Percentiles rank a stretch among this genome's conserved stretches.
These are phyloP conservation scores for Nemurella pictetii DNA, from an alignment of 2,888 invertebrate genomes.

Conservation along the genomic window DNA sequence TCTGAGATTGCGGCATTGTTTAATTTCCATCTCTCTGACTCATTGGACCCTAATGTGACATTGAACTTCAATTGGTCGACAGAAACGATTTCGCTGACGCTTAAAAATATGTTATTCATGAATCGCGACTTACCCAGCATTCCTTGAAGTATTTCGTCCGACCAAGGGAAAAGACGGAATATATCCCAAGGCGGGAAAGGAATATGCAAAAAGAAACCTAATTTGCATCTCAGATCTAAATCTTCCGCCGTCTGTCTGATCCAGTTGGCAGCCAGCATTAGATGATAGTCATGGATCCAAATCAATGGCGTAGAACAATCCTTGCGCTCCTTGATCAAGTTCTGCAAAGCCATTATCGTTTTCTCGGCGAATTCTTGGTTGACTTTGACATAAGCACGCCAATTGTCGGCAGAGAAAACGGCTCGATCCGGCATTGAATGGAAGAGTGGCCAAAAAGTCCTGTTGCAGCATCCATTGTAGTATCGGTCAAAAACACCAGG, in stretches of 20 bases:
- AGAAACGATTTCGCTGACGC: not conserved
- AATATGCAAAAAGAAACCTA: slow-evolving; percentile 93
- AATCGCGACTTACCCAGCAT: slow-evolving; percentile 75
- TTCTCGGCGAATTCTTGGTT: slow-evolving; percentile 83
- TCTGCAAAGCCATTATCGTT: slow-evolving; percentile 67
- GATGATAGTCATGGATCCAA: slow-evolving; percentile 94
- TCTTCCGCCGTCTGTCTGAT: slow-evolving; percentile 83
- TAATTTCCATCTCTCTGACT: no score
- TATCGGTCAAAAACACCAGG: slow-evolving; percentile 79
- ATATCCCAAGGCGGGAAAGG: slow-evolving; percentile 96
- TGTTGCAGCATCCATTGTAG: slow-evolving; percentile 91
- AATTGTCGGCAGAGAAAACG: slow-evolving; percentile 78
- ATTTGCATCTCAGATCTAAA: slow-evolving; percentile 72
- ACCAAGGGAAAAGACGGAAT: slow-evolving; percentile 87
- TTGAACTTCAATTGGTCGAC: no score
- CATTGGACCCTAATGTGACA: no score
- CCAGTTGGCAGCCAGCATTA: slow-evolving; percentile 91
- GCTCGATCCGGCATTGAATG: slow-evolving; percentile 92
- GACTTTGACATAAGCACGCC: slow-evolving; percentile 76
- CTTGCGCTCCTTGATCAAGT: slow-evolving; percentile 28
- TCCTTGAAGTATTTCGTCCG: slow-evolving; percentile 91
- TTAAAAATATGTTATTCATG: not conserved
- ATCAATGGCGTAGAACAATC: slow-evolving; percentile 67
- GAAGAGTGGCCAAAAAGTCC: slow-evolving; percentile 89
- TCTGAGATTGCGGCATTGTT: no score